Conservation (phyloP, 2,113 vertebrate species). For the Notothenia rossii region DNA sequence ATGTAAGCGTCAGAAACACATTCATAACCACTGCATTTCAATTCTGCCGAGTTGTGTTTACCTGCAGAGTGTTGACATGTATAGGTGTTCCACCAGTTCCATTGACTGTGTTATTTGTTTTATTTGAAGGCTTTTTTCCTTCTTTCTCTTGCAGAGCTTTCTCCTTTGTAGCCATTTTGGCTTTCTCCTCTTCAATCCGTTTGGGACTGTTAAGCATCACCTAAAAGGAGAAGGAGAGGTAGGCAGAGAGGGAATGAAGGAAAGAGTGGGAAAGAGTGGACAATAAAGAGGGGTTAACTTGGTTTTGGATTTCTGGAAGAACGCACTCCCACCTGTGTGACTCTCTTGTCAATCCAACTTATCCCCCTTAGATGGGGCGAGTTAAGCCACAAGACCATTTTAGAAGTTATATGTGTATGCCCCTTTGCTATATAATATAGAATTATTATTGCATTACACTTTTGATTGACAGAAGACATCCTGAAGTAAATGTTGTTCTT, state of each 20-base stretch:
- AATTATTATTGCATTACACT: too few species aligned
- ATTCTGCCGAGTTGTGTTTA: conserved; percentile 65
- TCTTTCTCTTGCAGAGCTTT: conserved; percentile 89
- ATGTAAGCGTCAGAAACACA: background rate
- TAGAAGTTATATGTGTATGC: too few species aligned
- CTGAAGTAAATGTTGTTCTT: too few species aligned
- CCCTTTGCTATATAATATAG: too few species aligned
- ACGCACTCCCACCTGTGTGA: too few species aligned
- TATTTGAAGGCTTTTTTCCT: conserved; percentile 88
- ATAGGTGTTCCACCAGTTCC: conserved; percentile 93
- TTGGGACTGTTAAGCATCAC: conserved; percentile 95
- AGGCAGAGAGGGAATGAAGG: background rate
- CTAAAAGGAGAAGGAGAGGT: conserved; percentile 34
- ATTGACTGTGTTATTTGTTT: conserved; percentile 92
- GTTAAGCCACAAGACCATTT: too few species aligned
- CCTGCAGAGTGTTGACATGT: conserved; percentile 95
- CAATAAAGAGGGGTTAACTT: background rate
- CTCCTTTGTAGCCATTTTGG: conserved; percentile 90
- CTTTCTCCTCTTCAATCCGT: conserved; percentile 93
- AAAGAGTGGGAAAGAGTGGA: background rate
- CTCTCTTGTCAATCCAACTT: too few species aligned
- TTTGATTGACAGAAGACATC: too few species aligned
- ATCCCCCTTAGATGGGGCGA: too few species aligned
- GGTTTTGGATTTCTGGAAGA: too few species aligned
- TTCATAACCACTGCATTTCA: background rate